Evolutionary conservation across 1,140 invertebrate genomes (phyloP).

Genomic region (Medauroidea extradentata): DNA sequence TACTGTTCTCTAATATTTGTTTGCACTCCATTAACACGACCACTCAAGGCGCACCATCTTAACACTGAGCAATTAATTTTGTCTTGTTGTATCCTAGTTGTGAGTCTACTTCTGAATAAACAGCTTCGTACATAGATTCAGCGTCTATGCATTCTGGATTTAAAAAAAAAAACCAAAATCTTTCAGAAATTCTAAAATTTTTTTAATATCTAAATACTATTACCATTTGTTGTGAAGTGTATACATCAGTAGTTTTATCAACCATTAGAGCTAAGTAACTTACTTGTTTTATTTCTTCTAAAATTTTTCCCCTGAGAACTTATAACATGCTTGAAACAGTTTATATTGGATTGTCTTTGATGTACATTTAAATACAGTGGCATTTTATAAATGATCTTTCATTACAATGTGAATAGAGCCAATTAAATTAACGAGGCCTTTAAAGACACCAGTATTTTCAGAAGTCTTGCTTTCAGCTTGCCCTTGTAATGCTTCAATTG

Average conservation of each 20-base stretch:
- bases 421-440: constrained; percentile 26
- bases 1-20: constrained; percentile 29
- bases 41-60: constrained; percentile 36
- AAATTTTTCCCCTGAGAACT: constrained; percentile 30
- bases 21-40: constrained; percentile 29
- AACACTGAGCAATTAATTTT: constrained; percentile 37
- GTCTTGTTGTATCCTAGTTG: constrained; percentile 26
- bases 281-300: constrained; percentile 29
- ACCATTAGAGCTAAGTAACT: constrained; percentile 30
- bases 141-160: constrained; percentile 22
- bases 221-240: constrained; percentile 25
- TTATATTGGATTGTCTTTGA: constrained; percentile 36
- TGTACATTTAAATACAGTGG: constrained; percentile 31
- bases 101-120: constrained; percentile 25
- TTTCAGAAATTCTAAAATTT: constrained; percentile 22
- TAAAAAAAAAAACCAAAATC: constrained; percentile 35
- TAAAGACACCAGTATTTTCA: constrained; percentile 19
- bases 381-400: constrained; percentile 29
- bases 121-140: constrained; percentile 17
- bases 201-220: constrained; percentile 27
- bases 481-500: constrained; percentile 28
- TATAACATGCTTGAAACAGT: constrained; percentile 41
- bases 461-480: constrained; percentile 25
- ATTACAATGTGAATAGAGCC: constrained; percentile 22
- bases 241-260: constrained; percentile 35